phyloP scores from a whole-genome alignment of 2,888 invertebrate species.

The Myathropa florea region DNA sequence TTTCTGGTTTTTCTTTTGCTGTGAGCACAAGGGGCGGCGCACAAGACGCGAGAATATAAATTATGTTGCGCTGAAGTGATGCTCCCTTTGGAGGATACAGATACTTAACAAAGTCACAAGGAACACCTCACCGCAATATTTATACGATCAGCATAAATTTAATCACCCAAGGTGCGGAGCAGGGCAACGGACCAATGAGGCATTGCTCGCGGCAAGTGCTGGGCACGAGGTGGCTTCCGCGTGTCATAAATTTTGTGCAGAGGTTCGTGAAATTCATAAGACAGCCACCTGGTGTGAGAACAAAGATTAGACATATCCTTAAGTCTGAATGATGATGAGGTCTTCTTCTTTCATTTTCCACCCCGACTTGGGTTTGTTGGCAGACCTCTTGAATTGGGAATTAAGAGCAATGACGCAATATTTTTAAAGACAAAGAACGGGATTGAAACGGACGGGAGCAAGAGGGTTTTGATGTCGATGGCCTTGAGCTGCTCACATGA shows the following conservation, averaged over 20 bases:
- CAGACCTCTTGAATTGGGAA: not conserved
- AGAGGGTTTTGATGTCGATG: no score
- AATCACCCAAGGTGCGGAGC: conserved; percentile 6
- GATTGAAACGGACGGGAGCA: not conserved
- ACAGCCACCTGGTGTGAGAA: not conserved
- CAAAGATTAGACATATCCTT: not conserved
- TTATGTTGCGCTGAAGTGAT: conserved; percentile 29
- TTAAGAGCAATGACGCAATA: not conserved
- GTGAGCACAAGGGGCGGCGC: conserved; percentile 17
- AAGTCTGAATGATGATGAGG: not conserved
- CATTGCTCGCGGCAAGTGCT: not conserved
- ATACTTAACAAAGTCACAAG: conserved; percentile 22
- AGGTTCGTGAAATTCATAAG: conserved; percentile 16
- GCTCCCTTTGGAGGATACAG: conserved; percentile 32
- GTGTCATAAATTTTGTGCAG: conserved; percentile 34
- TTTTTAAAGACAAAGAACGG: not conserved
- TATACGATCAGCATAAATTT: conserved; percentile 33
- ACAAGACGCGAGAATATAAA: conserved; percentile 37
- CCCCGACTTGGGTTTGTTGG: not conserved
- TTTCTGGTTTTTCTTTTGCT: not conserved
- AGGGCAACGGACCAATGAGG: not conserved
- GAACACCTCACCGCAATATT: conserved; percentile 16
- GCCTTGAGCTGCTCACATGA: no score
- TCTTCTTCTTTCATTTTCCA: not conserved
- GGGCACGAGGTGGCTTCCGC: not conserved